A percentile compares a stretch with the other conserved stretches of the same genome.
phyloP scores from a whole-genome alignment of 2,797 vertebrate species.

The Danio aesculapii region DNA sequence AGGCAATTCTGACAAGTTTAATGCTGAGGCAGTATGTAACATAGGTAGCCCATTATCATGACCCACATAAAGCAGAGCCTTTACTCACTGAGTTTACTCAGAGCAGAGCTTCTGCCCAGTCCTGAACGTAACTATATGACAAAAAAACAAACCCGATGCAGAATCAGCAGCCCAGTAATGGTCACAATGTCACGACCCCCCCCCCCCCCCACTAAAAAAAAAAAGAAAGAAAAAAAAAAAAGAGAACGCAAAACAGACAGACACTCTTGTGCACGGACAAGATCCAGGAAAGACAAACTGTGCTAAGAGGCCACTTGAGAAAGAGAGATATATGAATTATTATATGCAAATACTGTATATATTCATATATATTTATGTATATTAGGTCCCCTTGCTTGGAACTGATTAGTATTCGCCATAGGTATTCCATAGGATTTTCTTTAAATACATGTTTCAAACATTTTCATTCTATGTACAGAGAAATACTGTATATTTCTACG shows the following conservation, averaged over 20 bases:
- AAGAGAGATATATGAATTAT: conserved; percentile 52
- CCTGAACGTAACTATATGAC: conserved; percentile 19
- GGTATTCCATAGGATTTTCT: conserved; percentile 68
- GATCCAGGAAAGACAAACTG: conserved; percentile 53
- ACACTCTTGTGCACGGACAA: conserved; percentile 57
- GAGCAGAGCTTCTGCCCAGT: conserved; percentile 21
- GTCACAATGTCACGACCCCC: conserved; percentile 41
- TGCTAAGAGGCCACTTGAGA: conserved; percentile 71
- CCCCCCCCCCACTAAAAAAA: no score
- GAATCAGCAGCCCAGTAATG: conserved; percentile 34
- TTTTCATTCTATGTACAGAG: conserved; percentile 57
- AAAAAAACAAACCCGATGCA: conserved; percentile 21
- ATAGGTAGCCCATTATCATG: conserved; percentile 64
- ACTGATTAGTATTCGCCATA: conserved; percentile 69
- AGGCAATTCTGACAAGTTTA: conserved; percentile 68
- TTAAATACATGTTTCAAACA: conserved; percentile 71
- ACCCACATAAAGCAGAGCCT: conserved; percentile 47
- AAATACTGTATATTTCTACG: conserved; percentile 53
- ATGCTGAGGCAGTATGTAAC: conserved; percentile 75
- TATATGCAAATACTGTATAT: conserved; percentile 72
- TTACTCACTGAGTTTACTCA: conserved; percentile 16
- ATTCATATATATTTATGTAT: conserved; percentile 44
- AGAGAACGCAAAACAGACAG: conserved; percentile 60
- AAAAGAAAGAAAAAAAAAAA: no score
- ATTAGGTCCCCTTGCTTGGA: conserved; percentile 56